Evolutionary conservation across 2,113 vertebrate genomes (phyloP).

Genomic region (Kobus ellipsiprymnus): DNA sequence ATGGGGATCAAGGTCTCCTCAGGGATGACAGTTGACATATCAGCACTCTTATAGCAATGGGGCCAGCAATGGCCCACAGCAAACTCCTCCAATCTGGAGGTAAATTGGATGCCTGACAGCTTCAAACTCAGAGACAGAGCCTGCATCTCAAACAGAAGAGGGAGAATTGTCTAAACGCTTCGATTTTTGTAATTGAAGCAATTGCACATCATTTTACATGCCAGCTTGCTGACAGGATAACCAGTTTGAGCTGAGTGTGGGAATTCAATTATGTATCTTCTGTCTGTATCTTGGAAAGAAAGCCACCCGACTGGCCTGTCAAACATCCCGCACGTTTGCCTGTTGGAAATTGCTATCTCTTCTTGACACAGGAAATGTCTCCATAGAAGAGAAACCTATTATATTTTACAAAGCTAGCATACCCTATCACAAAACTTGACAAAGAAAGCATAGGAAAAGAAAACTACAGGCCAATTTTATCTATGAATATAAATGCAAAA

Average conservation of each 20-base stretch:
- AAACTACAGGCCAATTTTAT: constrained; percentile 59
- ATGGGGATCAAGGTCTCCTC: neutral
- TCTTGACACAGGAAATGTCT: constrained; percentile 53
- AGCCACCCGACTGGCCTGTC: constrained; percentile 60
- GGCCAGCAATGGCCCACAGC: constrained; percentile 2
- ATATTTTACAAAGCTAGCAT: constrained; percentile 54
- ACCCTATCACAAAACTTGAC: constrained; percentile 65
- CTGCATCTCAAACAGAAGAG: constrained; percentile 51
- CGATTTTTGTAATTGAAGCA: constrained; percentile 72
- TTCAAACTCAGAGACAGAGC: constrained; percentile 16
- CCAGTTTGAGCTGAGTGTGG: constrained; percentile 57
- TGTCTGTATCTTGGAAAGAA: constrained; percentile 66
- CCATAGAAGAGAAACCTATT: constrained; percentile 60
- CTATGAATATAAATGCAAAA: constrained; percentile 55
- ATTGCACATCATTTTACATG: constrained; percentile 70
- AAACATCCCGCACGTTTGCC: constrained; percentile 65
- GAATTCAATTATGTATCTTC: constrained; percentile 71
- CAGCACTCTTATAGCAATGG: neutral
- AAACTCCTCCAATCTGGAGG: neutral
- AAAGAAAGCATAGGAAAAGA: constrained; percentile 54
- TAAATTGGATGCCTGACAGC: constrained; percentile 50
- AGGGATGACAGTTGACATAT: neutral
- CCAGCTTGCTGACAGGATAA: constrained; percentile 74
- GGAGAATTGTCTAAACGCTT: constrained; percentile 72
- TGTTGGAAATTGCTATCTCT: constrained; percentile 47